Evolutionary conservation across 2,888 invertebrate genomes (phyloP).

Genomic region (Coelinius sp.): DNA sequence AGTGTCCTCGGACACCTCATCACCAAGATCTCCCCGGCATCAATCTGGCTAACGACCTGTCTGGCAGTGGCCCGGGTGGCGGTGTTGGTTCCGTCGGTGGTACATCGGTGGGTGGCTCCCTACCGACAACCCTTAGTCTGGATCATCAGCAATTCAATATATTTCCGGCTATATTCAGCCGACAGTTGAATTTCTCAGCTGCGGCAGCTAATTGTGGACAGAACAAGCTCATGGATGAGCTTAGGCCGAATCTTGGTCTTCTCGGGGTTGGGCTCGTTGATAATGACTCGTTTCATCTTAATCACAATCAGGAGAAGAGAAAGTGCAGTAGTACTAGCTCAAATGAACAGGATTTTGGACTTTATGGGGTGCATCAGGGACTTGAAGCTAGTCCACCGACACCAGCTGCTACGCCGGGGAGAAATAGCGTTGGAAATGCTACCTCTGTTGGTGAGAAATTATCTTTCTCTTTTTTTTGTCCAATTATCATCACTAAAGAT

Average conservation of each 20-base stretch:
- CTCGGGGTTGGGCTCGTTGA: conserved; percentile 86
- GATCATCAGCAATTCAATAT: conserved; percentile 90
- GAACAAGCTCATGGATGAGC: conserved; percentile 89
- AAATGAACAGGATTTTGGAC: conserved; percentile 90
- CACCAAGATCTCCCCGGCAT: conserved; percentile 59
- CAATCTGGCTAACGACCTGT: conserved; percentile 70
- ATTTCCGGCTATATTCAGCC: conserved; percentile 91
- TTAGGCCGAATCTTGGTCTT: conserved; percentile 86
- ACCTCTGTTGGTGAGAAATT: conserved; percentile 63
- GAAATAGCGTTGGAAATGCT: conserved; percentile 65
- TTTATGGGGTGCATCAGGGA: conserved; percentile 79
- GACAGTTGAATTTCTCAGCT: conserved; percentile 87
- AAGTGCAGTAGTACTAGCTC: conserved; percentile 87
- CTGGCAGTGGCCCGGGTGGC: conserved; percentile 65
- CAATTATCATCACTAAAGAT: conserved; percentile 19
- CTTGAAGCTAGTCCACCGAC: conserved; percentile 70
- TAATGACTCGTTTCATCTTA: conserved; percentile 79
- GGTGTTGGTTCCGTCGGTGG: conserved; percentile 86
- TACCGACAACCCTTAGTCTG: conserved; percentile 74
- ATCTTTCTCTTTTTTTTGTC: background rate
- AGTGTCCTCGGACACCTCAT: conserved; percentile 19
- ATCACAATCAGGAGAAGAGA: conserved; percentile 73
- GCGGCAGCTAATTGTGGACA: conserved; percentile 76
- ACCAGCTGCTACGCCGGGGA: conserved; percentile 64
- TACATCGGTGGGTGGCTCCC: conserved; percentile 74